Evolutionary conservation across 2,888 invertebrate genomes (phyloP), one percentile per base, ranked within the genome.

Genomic region (Euclidia mi): DNA sequence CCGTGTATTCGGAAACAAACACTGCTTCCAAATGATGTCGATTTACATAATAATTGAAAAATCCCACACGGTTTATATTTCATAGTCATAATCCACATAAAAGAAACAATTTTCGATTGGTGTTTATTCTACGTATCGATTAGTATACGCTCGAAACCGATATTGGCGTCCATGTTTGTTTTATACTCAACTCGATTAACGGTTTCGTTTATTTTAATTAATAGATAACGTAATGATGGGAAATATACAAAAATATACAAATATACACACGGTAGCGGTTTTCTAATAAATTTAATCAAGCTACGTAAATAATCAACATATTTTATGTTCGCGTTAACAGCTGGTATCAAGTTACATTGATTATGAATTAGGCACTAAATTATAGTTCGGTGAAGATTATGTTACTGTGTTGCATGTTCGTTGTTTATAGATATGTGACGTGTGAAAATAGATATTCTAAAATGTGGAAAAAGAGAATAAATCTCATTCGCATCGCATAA

Each of bases 41-140:
- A 72, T 74, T 76, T 63, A 47, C 76, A 74, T 74, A 72, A 65
- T 70, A 72, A 74, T 74, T 76, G 67, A 73, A 72, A 74, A 76
- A 57, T 51, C 55, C 38, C 38, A 56, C 45, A 43, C 47, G 14
- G 52, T 65, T 61, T 57, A 60, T 50, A 12, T 64, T 60, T 50
- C 59, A 63, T 58, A 58, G 49, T 40, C 45, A 41, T 62, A 56
- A 71, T 60, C 50, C 49, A 29, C 40, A 61, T 60, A 71, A 64
- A 71, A 64, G 56, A 64, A 67, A 53, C 50, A 64, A 68, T 65
- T 77, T 71, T 60, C 46, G 51, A 60, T 56, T 56, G 66, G 53
- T 76, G 75, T 75, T 76, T 73, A 67, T 55, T 42, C 52, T 58
- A 53, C 49, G 45, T 47, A 67, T 68, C 73, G 68, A 79, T 81